These are phyloP conservation scores for Eurytoma adleriae DNA, from an alignment of 2,888 invertebrate species.

Conservation along the genomic window DNA sequence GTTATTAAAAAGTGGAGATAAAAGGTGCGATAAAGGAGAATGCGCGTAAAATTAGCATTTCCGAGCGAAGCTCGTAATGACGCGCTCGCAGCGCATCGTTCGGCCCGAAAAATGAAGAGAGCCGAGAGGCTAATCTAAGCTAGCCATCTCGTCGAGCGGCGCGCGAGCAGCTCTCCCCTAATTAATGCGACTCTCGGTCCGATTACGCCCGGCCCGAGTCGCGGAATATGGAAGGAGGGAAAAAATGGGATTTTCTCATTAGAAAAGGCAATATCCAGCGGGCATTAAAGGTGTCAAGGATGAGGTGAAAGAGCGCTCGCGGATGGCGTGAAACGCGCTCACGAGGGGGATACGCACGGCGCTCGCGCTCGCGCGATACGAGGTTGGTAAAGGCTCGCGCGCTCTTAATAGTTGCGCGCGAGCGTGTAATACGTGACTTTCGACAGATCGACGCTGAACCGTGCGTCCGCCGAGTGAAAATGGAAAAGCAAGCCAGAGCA, in stretches of 20 bases:
- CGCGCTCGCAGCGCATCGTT: neutral
- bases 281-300: constrained; percentile 27
- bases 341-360: neutral
- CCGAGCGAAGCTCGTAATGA: neutral
- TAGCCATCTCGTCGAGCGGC: too few relatives aligned
- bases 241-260: constrained; percentile 30
- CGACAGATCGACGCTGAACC: too few relatives aligned
- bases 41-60: too few relatives aligned
- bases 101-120: too few relatives aligned
- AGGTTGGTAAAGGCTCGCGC: neutral
- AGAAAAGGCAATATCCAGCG: constrained; percentile 20
- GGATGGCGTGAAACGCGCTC: neutral
- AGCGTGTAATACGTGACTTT: neutral
- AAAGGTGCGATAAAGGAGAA: too few relatives aligned
- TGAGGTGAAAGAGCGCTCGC: neutral
- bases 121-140: too few relatives aligned
- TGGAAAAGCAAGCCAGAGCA: constrained; percentile 51
- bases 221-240: neutral
- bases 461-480: constrained; percentile 29
- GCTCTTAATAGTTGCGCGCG: neutral
- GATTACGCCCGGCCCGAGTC: neutral
- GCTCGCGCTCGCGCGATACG: neutral
- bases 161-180: neutral
- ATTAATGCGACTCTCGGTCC: constrained; percentile 19
- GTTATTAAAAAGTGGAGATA: too few relatives aligned